Percentiles rank a stretch among this genome's conserved stretches.
These are phyloP conservation scores for Pseudomyrmex sp. DNA, from an alignment of 1,140 invertebrate species.

Conservation along the genomic window DNA sequence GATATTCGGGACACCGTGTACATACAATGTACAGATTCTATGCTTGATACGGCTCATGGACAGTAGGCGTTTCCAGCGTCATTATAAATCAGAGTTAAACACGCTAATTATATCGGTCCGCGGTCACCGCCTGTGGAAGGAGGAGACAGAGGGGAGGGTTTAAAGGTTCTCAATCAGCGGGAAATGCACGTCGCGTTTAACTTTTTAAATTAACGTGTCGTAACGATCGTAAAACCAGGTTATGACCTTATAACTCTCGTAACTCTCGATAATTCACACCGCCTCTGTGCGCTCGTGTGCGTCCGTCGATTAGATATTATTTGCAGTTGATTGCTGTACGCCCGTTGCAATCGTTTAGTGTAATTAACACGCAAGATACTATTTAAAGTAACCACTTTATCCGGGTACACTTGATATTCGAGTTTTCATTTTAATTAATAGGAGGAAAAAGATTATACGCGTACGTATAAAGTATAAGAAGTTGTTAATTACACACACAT, in stretches of 20 bases:
- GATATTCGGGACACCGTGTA: background rate
- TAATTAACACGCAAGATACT: background rate
- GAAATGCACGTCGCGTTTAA: background rate
- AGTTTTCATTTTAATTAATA: background rate
- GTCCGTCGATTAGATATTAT: constrained; percentile 18
- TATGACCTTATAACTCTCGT: constrained; percentile 42
- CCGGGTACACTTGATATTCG: background rate
- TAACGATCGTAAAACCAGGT: constrained; percentile 39
- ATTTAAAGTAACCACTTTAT: background rate
- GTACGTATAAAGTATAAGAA: background rate
- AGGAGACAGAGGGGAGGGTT: constrained; percentile 25
- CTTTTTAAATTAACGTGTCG: constrained; percentile 28
- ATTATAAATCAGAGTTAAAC: constrained; percentile 84
- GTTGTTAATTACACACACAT: background rate
- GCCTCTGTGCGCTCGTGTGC: background rate
- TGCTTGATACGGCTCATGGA: constrained; percentile 71
- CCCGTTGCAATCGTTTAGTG: background rate
- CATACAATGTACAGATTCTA: constrained; percentile 40
- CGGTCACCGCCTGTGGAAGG: constrained; percentile 33
- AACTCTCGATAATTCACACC: constrained; percentile 5
- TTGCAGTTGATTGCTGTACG: constrained; percentile 10
- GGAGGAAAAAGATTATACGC: background rate
- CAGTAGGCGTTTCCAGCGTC: constrained; percentile 82
- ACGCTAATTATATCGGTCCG: constrained; percentile 81
- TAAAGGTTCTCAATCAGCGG: constrained; percentile 63